Percentiles rank a stretch among this genome's conserved stretches.
These are phyloP conservation scores for Cynodonichthys magdalenae DNA, from an alignment of 2,797 vertebrate species.

Conservation along the genomic window DNA sequence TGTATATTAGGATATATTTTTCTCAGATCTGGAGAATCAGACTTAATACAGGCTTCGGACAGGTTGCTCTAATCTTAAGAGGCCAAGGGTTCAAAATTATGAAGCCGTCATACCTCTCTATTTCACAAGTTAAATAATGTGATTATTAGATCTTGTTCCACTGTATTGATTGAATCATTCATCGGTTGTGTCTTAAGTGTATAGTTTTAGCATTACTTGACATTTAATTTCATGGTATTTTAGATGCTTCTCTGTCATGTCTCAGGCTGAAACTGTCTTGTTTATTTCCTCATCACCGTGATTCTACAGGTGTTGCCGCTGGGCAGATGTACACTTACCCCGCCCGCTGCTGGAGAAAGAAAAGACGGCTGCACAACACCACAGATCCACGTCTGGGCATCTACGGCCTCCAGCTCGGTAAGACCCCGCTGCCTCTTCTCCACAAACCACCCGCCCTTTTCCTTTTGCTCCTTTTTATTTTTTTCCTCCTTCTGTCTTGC, in stretches of 20 bases:
- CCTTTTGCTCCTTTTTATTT: too few species aligned
- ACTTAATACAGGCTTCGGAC: neutral
- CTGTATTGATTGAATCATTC: too few species aligned
- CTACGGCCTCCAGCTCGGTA: conserved; percentile 93
- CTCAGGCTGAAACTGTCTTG: conserved; percentile 2
- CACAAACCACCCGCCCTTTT: conserved; percentile 12
- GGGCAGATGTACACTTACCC: conserved; percentile 96
- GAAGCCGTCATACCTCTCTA: too few species aligned
- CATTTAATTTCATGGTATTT: too few species aligned
- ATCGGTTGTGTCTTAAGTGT: too few species aligned
- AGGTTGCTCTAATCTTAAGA: neutral
- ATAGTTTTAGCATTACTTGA: too few species aligned
- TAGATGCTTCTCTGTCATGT: neutral
- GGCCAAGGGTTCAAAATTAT: neutral
- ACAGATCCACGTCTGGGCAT: conserved; percentile 91
- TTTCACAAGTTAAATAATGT: too few species aligned
- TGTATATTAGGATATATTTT: neutral
- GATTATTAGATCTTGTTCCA: too few species aligned
- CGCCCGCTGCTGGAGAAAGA: conserved; percentile 97
- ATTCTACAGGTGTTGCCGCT: conserved; percentile 83
- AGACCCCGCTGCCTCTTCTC: conserved; percentile 41
- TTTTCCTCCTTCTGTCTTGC: conserved; percentile 5
- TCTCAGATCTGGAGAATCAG: neutral
- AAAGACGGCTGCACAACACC: conserved; percentile 91
- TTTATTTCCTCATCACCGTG: neutral